These are phyloP conservation scores for Xestia rhomboidea DNA, from an alignment of 2,888 invertebrate species.

Conservation along the genomic window DNA sequence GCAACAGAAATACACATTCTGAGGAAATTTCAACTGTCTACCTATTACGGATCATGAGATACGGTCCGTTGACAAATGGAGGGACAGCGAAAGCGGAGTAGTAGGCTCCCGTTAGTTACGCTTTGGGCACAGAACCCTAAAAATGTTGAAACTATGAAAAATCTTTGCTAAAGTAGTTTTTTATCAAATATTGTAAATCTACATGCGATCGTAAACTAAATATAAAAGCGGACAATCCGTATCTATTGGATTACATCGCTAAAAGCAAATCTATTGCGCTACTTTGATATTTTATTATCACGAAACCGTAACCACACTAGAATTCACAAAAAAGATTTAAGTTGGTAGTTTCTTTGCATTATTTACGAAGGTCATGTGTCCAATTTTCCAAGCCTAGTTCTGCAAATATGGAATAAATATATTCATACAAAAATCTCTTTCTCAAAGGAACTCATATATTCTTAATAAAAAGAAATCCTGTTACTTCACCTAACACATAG, in stretches of 20 bases:
- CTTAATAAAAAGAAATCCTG: background rate
- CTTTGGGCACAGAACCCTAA: background rate
- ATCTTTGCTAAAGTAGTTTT: background rate
- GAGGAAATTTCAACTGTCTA: too few species aligned
- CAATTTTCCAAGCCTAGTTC: background rate
- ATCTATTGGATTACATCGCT: conserved; percentile 17
- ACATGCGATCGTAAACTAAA: conserved; percentile 51
- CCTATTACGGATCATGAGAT: too few species aligned
- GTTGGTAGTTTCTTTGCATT: conserved; percentile 8
- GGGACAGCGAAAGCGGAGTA: too few species aligned
- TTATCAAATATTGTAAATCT: conserved; percentile 18
- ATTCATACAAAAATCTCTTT: background rate
- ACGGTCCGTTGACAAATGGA: too few species aligned
- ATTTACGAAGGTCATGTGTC: background rate
- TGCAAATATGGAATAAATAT: background rate
- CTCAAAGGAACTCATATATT: too few species aligned
- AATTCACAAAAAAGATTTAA: background rate
- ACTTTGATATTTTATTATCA: conserved; percentile 33
- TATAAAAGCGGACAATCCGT: conserved; percentile 29
- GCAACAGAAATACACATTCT: too few species aligned
- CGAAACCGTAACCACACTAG: background rate
- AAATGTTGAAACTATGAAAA: background rate
- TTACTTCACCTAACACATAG: background rate
- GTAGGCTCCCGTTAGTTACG: too few species aligned
- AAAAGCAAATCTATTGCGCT: conserved; percentile 9